These are phyloP conservation scores for Cerastis rubricosa DNA, from an alignment of 2,888 invertebrate species.

Conservation along the genomic window DNA sequence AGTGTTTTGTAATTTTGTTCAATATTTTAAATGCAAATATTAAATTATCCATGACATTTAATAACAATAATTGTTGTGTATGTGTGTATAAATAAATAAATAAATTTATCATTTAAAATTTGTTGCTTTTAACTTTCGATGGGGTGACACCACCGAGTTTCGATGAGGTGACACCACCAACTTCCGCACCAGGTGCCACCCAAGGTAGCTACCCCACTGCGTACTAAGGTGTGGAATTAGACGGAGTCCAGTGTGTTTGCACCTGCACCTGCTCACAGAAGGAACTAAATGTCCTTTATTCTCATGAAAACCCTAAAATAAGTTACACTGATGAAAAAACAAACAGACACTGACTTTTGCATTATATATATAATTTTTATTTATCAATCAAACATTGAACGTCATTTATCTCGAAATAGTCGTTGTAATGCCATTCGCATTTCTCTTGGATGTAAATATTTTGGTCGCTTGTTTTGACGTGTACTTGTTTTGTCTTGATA, in stretches of 20 bases:
- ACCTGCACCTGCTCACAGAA: background rate
- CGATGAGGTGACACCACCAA: too few relatives aligned
- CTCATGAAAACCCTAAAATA: background rate
- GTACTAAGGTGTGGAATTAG: background rate
- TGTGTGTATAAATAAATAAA: too few relatives aligned
- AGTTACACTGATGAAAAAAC: background rate
- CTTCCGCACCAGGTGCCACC: too few relatives aligned
- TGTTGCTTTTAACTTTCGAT: too few relatives aligned
- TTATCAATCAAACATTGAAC: background rate
- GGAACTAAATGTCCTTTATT: background rate
- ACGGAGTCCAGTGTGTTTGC: background rate
- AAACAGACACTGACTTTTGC: background rate
- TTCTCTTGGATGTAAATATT: slow-evolving; percentile 45
- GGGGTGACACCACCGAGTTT: too few relatives aligned
- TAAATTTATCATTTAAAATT: too few relatives aligned
- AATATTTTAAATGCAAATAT: too few relatives aligned
- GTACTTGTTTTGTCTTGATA: slow-evolving; percentile 27
- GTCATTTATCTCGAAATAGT: background rate
- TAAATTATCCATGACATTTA: too few relatives aligned
- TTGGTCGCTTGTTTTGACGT: slow-evolving; percentile 27
- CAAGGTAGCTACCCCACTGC: too few relatives aligned
- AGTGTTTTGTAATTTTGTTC: too few relatives aligned
- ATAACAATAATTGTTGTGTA: too few relatives aligned
- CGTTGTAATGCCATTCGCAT: slow-evolving; percentile 43
- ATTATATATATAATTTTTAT: background rate